These are phyloP conservation scores for Hippoglossus stenolepis DNA, from an alignment of 2,113 vertebrate genomes.

Conservation along the genomic window DNA sequence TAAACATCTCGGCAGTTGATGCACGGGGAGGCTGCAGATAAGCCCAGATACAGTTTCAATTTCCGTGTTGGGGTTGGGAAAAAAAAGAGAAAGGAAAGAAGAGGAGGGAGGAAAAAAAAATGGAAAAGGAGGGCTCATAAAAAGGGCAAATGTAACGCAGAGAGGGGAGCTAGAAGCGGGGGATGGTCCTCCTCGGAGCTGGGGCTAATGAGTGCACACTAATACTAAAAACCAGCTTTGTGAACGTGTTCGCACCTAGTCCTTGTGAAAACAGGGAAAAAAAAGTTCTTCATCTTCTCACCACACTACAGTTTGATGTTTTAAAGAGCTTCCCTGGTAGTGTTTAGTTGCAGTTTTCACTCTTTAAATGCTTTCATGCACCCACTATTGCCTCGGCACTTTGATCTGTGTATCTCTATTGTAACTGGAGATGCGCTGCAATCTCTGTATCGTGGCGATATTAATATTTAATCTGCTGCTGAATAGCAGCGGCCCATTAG, in stretches of 20 bases:
- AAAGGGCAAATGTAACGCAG: slow-evolving; percentile 83
- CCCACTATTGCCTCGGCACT: slow-evolving; percentile 77
- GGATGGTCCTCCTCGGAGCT: slow-evolving; percentile 68
- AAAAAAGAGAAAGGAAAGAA: slow-evolving; percentile 74
- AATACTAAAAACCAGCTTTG: slow-evolving; percentile 78
- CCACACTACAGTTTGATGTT: slow-evolving; percentile 70
- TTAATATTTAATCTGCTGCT: slow-evolving; percentile 89
- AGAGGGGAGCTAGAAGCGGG: slow-evolving; percentile 59
- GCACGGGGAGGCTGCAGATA: slow-evolving; percentile 87
- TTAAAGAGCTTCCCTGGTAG: slow-evolving; percentile 77
- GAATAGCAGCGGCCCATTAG: slow-evolving; percentile 86
- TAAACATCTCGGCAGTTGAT: slow-evolving; percentile 90
- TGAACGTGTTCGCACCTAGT: slow-evolving; percentile 64
- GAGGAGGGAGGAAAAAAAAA: slow-evolving; percentile 66
- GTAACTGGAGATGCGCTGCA: slow-evolving; percentile 84
- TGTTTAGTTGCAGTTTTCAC: slow-evolving; percentile 80
- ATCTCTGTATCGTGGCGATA: slow-evolving; percentile 85
- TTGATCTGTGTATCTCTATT: slow-evolving; percentile 84
- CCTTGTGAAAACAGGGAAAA: slow-evolving; percentile 46
- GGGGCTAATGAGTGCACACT: slow-evolving; percentile 80
- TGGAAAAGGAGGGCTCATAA: slow-evolving; percentile 82
- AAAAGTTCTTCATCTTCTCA: slow-evolving; percentile 73
- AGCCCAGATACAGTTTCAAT: slow-evolving; percentile 89
- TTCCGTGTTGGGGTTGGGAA: slow-evolving; percentile 83
- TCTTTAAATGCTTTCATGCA: slow-evolving; percentile 83